These are phyloP conservation scores for Anoura caudifer DNA, from an alignment of 2,113 vertebrate species.

Conservation along the genomic window DNA sequence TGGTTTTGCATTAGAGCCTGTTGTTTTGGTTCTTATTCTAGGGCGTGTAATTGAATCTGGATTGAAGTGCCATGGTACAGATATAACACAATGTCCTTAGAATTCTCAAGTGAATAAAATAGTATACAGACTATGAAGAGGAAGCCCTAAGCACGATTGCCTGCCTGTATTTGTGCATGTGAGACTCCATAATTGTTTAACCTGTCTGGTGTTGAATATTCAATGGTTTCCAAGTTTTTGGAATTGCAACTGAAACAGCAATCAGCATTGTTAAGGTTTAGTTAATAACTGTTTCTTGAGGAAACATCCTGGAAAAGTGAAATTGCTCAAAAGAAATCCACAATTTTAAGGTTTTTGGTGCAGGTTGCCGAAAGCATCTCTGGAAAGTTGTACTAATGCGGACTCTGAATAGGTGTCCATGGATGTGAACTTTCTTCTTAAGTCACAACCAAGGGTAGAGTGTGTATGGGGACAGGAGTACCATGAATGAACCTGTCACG, in stretches of 20 bases:
- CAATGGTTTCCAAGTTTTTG: background rate
- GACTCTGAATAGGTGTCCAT: background rate
- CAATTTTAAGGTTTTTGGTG: background rate
- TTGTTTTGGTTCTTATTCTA: background rate
- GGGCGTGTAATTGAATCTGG: background rate
- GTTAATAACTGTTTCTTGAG: background rate
- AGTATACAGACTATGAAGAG: background rate
- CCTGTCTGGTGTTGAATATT: background rate
- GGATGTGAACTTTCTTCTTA: background rate
- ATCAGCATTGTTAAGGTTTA: background rate
- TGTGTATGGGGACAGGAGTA: background rate
- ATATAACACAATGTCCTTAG: background rate
- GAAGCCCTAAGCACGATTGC: background rate
- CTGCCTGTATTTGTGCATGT: background rate
- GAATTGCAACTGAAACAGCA: background rate
- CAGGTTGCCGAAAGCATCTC: background rate
- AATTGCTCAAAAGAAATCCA: background rate
- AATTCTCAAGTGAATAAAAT: background rate
- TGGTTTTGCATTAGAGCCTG: background rate
- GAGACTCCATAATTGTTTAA: background rate
- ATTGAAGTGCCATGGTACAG: background rate
- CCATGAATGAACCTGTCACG: no score
- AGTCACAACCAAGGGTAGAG: background rate
- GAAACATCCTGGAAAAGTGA: slow-evolving; percentile 9
- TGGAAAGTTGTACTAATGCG: background rate